Evolutionary conservation across 2,113 vertebrate genomes (phyloP).

Genomic region (Tautogolabrus adspersus): DNA sequence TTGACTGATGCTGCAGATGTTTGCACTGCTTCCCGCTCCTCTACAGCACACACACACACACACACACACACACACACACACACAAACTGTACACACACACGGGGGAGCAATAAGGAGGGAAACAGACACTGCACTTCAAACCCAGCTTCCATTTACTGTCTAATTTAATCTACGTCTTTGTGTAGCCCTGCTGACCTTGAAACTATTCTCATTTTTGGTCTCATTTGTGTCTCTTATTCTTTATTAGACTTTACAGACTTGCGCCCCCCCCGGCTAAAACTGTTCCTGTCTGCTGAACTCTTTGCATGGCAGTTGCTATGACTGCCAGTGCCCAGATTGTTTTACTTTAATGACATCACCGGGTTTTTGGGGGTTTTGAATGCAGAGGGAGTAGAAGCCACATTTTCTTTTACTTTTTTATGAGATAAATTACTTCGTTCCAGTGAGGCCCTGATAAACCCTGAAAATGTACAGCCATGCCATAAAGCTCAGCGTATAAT

Average conservation of each 20-base stretch:
- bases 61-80: not conserved
- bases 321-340: slow-evolving; percentile 39
- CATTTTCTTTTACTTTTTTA: slow-evolving; percentile 23
- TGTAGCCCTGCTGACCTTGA: slow-evolving; percentile 8
- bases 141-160: slow-evolving; percentile 24
- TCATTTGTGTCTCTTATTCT: slow-evolving; percentile 28
- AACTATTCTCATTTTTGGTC: slow-evolving; percentile 15
- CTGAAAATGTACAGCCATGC: slow-evolving; percentile 17
- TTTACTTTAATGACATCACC: slow-evolving; percentile 70
- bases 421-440: slow-evolving; percentile 31
- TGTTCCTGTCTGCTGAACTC: slow-evolving; percentile 39
- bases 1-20: slow-evolving; percentile 16
- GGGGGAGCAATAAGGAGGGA: slow-evolving; percentile 18
- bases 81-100: not conserved
- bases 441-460: slow-evolving; percentile 40
- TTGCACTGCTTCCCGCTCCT: not conserved
- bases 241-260: slow-evolving; percentile 32
- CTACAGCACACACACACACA: not conserved
- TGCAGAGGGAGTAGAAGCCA: not conserved
- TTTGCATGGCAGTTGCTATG: not conserved
- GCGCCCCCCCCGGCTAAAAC: not conserved
- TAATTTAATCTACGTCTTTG: slow-evolving; percentile 4
- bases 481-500: slow-evolving; percentile 35
- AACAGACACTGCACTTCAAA: slow-evolving; percentile 29
- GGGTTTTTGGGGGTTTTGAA: slow-evolving; percentile 12